Evolutionary conservation across 1,140 invertebrate species (phyloP), one percentile per base, ranked within the genome.

Genomic region (Chironomus tepperi): DNA sequence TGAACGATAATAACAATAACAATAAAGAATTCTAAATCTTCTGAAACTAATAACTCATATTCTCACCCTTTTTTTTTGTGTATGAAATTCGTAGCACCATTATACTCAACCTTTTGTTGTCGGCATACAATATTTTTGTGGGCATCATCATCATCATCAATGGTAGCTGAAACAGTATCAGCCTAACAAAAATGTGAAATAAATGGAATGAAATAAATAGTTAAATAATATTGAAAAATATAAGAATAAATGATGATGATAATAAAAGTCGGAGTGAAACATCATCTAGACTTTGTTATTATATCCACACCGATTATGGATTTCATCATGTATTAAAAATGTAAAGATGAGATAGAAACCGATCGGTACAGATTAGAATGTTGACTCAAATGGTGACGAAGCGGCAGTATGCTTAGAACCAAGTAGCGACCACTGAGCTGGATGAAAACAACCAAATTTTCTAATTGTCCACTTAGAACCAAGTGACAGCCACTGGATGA

Each of bases 31-130:
- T 34, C 24, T 34, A 34, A 34, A 34, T 57, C 12, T 57, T 57
- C 47, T 57, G 47, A 57, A 57, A 57, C 47, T 70, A 70, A 70
- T 70, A 70, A 70, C 19, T 70, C 65, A 70, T 70, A 70, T 70
- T 70, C 65, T 70, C 65, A 70, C 65, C 65, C 65, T 16, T 57
- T 57, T 57, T 12, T 57, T 57, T n/a, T 7, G n/a, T n/a, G n/a
- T n/a, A n/a, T 57, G 2, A 34, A 34, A 34, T 34, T 34, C 24
- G 24, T 34, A 34, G 10, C 47, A 57, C n/a, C 47, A 57, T 12
- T 57, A 10, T 12, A 12, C 7, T 57, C n/a, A 10, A 57, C 10
- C 47, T 57, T 12, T 57, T 57, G 9, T n/a, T 12, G n/a, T 57
- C 47, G 24, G 24, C 47, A 57, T n/a, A 57, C 47, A 9, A 18